Evolutionary conservation across 2,797 vertebrate species (phyloP), one percentile per base, ranked within the genome.

Genomic region (Lagocephalus sceleratus): DNA sequence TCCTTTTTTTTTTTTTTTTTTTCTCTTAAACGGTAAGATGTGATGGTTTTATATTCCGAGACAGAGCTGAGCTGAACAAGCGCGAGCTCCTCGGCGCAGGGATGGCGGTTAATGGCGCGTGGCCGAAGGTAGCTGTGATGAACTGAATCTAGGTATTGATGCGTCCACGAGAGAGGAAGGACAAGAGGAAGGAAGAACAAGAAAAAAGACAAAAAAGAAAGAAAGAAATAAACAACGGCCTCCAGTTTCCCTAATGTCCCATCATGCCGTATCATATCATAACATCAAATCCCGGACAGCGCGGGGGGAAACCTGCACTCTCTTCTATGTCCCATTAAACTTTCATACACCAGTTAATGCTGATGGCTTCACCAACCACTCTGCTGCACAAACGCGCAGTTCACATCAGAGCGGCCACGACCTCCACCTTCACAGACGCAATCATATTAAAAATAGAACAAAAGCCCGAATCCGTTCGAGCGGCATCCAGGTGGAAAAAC

Each of bases 271-370:
- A 81, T 74, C 70, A 53, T 62, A 78, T 73, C 69, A 52, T 76
- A 76, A 81, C 78, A 71, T 71, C 76, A 74, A 68, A 78, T 73
- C 42, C 56, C 47, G 51, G 44, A 57, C 42, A 6, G 77, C 38
- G 61, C 71, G 63, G 73, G 64, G 44, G 68, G 67, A 81, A 83
- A 77, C 84, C 81, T 81, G 75, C 2, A 65, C 67, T 85, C 73
- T 77, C 71, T 59, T 78, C 57, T 66, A 60, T 78, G 81, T 78
- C 76, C 79, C 84, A 90, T 89, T 90, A 89, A 87, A 89, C 79
- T 88, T 89, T 90, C 73, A 90, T 88, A 82, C 46, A 60, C 62
- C 82, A 66, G 79, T 87, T 89, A 87, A 88, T 83, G 84, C 71
- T 87, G 83, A 88, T 85, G 77, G 78, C 73, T 81, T 73, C 76